phyloP scores from a whole-genome alignment of 2,797 vertebrate genomes.

The Gorsachius magnificus region DNA sequence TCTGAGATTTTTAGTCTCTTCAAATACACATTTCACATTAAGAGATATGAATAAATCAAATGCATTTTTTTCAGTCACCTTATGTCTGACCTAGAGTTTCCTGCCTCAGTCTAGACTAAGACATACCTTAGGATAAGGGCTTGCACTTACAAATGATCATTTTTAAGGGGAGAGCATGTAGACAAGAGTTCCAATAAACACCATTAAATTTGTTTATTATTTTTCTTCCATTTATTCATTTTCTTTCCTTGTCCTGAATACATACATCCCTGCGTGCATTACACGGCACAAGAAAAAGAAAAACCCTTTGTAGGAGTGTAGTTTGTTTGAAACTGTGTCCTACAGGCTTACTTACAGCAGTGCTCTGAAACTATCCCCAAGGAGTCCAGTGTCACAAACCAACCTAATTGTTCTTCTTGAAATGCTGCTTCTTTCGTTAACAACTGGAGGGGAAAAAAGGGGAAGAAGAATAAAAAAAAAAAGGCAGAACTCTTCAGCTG shows the following conservation, averaged over 20 bases:
- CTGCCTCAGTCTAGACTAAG: not conserved
- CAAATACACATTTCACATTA: slow-evolving; percentile 10
- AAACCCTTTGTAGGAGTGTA: slow-evolving; percentile 20
- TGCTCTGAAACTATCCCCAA: slow-evolving; percentile 58
- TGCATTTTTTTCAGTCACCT: slow-evolving; percentile 7
- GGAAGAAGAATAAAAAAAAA: not conserved
- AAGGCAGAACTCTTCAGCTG: slow-evolving; percentile 29
- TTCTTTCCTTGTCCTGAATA: slow-evolving; percentile 6
- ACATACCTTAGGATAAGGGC: not conserved
- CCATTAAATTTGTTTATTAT: not conserved
- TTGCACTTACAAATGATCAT: not conserved
- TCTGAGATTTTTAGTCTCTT: slow-evolving; percentile 48
- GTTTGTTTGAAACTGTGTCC: slow-evolving; percentile 69
- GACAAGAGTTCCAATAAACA: not conserved
- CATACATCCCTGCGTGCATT: not conserved
- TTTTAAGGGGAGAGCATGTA: not conserved
- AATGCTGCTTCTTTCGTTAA: slow-evolving; percentile 46
- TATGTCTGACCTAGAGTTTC: slow-evolving; percentile 8
- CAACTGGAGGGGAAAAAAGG: not conserved
- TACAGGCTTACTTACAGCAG: slow-evolving; percentile 60
- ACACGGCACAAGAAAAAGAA: not conserved
- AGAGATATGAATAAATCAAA: slow-evolving; percentile 61
- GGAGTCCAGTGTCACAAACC: slow-evolving; percentile 49
- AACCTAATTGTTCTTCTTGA: slow-evolving; percentile 67
- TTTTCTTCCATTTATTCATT: not conserved